Percentiles rank a stretch among this genome's conserved stretches.
These are phyloP conservation scores for Rousettus madagascariensis DNA, from an alignment of 2,797 vertebrate genomes.

Conservation along the genomic window DNA sequence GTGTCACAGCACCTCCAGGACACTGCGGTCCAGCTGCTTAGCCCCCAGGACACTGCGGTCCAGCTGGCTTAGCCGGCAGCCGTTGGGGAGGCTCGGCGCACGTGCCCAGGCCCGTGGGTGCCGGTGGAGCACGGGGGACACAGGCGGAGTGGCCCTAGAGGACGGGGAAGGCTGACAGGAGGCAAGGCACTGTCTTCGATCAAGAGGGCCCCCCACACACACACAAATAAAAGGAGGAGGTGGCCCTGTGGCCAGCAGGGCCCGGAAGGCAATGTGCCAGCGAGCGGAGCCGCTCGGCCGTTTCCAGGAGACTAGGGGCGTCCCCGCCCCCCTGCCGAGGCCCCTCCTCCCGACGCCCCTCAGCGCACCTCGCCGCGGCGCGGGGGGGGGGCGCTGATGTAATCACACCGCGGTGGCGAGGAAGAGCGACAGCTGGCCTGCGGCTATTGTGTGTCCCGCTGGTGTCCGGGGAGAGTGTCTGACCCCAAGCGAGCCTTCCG, in stretches of 20 bases:
- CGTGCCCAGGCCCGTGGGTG: fast-evolving
- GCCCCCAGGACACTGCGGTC: neutral
- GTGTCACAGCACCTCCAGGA: neutral
- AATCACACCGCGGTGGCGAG: neutral
- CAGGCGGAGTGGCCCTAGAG: too few species aligned
- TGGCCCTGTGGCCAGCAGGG: too few species aligned
- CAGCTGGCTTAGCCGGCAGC: neutral
- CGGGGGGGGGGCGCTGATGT: too few species aligned
- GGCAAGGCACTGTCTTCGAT: neutral
- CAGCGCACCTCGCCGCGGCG: too few species aligned
- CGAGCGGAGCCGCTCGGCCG: too few species aligned
- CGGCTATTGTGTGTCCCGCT: too few species aligned
- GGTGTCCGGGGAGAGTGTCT: neutral
- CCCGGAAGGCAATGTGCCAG: fast-evolving
- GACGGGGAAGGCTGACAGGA: fast-evolving
- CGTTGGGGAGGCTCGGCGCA: fast-evolving
- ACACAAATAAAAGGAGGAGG: too few species aligned
- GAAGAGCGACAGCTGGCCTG: neutral
- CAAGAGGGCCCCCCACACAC: too few species aligned
- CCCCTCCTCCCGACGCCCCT: too few species aligned
- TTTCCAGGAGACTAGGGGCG: fast-evolving
- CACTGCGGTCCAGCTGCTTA: too few species aligned
- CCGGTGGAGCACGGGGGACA: fast-evolving
- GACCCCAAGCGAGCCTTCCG: neutral
- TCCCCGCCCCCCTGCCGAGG: fast-evolving